These are phyloP conservation scores for Eupithecia dodoneata DNA, from an alignment of 2,888 invertebrate genomes.

Conservation along the genomic window DNA sequence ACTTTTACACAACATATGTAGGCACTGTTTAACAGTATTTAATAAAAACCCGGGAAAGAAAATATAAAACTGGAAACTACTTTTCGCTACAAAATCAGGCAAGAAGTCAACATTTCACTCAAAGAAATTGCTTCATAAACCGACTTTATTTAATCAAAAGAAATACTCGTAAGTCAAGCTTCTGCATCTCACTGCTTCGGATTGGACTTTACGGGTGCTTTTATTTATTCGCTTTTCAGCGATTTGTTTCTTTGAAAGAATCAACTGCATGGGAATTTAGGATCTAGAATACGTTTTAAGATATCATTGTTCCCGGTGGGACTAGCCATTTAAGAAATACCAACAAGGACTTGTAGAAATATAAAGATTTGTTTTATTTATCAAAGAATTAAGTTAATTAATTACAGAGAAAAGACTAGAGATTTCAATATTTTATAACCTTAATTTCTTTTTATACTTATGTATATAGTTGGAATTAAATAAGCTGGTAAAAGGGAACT, in stretches of 20 bases:
- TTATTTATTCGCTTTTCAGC: conserved; percentile 30
- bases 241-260: conserved; percentile 11
- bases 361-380: no score
- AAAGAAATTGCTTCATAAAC: conserved; percentile 47
- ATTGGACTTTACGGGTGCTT: conserved; percentile 37
- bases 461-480: neutral
- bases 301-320: no score
- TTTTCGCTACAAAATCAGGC: neutral
- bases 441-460: neutral
- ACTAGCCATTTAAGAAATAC: no score
- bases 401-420: neutral
- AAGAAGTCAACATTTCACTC: conserved; percentile 40
- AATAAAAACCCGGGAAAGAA: neutral
- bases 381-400: no score
- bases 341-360: no score
- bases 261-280: neutral
- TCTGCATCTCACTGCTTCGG: conserved; percentile 40
- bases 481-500: neutral
- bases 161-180: conserved; percentile 44
- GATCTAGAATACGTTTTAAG: no score
- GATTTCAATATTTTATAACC: neutral
- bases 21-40: neutral
- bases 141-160: conserved; percentile 47
- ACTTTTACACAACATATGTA: no score
- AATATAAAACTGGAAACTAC: neutral